Percentiles rank a stretch among this genome's conserved stretches.
phyloP scores from a whole-genome alignment of 2,797 vertebrate species.

The Phoeniculus purpureus region DNA sequence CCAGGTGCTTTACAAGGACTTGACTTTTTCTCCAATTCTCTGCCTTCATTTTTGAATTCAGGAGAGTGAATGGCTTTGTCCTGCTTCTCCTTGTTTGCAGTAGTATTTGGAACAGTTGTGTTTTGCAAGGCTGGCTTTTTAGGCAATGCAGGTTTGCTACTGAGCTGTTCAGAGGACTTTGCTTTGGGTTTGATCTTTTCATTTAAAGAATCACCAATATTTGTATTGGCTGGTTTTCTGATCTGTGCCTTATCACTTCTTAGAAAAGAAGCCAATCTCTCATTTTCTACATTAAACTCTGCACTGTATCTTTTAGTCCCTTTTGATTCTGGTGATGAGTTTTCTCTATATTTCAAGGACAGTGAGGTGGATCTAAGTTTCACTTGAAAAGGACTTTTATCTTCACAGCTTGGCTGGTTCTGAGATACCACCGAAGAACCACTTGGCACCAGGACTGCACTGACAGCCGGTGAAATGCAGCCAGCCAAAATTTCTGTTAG shows the following conservation, averaged over 20 bases:
- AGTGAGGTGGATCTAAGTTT: conserved; percentile 90
- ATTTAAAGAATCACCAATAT: conserved; percentile 47
- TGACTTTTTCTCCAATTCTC: conserved; percentile 63
- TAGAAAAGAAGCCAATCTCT: conserved; percentile 36
- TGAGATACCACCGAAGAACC: conserved; percentile 8
- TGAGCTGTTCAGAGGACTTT: conserved; percentile 68
- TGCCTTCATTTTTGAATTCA: conserved; percentile 64
- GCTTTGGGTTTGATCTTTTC: conserved; percentile 70
- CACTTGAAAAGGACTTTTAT: conserved; percentile 84
- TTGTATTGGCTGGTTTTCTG: conserved; percentile 40
- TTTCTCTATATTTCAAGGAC: conserved; percentile 79
- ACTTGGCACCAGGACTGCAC: neutral
- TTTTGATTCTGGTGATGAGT: conserved; percentile 63
- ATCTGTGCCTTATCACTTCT: conserved; percentile 61
- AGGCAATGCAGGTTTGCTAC: conserved; percentile 76
- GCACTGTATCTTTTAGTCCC: conserved; percentile 77
- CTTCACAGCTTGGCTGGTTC: conserved; percentile 61
- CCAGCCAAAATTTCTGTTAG: neutral
- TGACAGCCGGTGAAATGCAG: neutral
- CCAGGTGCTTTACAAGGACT: conserved; percentile 65
- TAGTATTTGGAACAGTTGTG: conserved; percentile 20
- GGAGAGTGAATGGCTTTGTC: conserved; percentile 48
- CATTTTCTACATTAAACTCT: conserved; percentile 75
- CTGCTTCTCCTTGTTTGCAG: conserved; percentile 54
- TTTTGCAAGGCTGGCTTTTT: conserved; percentile 78